These are phyloP conservation scores for Drosophila punjabiensis DNA, from an alignment of 1,140 invertebrate genomes.

Conservation along the genomic window DNA sequence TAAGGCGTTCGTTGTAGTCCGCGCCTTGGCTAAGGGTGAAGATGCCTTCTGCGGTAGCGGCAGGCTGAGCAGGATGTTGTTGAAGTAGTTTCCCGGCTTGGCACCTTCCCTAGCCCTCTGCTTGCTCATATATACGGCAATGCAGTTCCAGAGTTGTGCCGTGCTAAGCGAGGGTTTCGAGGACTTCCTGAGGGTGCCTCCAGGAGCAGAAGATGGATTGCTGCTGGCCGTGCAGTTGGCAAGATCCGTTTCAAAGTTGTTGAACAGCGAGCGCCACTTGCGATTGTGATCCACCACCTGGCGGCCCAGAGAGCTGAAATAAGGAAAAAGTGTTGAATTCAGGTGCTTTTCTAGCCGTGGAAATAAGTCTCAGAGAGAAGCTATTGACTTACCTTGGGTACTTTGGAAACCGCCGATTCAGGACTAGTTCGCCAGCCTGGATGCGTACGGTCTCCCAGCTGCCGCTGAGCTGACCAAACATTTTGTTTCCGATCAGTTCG, in stretches of 20 bases:
- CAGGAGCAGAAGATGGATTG: slow-evolving; percentile 3
- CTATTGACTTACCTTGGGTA: slow-evolving; percentile 87
- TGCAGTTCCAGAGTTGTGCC: slow-evolving; percentile 75
- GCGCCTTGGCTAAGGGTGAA: slow-evolving; percentile 38
- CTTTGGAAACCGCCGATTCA: slow-evolving; percentile 88
- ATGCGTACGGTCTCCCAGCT: slow-evolving; percentile 94
- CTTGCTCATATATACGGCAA: slow-evolving; percentile 89
- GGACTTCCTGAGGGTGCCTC: slow-evolving; percentile 53
- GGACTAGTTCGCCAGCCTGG: slow-evolving; percentile 89
- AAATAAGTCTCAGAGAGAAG: not conserved
- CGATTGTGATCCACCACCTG: slow-evolving; percentile 71
- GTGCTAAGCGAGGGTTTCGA: slow-evolving; percentile 51
- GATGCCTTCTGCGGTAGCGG: slow-evolving; percentile 65
- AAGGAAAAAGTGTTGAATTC: not conserved
- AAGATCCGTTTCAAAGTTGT: slow-evolving; percentile 78
- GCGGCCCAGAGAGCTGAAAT: slow-evolving; percentile 57
- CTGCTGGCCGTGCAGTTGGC: slow-evolving; percentile 48
- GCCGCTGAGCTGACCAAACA: slow-evolving; percentile 89
- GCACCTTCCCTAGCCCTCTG: slow-evolving; percentile 69
- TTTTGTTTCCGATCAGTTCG: slow-evolving; percentile 75
- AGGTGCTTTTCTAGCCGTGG: not conserved
- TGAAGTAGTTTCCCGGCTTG: slow-evolving; percentile 76
- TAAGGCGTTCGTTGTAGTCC: slow-evolving; percentile 37
- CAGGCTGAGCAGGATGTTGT: slow-evolving; percentile 72
- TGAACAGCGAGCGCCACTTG: slow-evolving; percentile 75